Evolutionary conservation across 2,797 vertebrate genomes (phyloP).

Genomic region (Nyctibius grandis): DNA sequence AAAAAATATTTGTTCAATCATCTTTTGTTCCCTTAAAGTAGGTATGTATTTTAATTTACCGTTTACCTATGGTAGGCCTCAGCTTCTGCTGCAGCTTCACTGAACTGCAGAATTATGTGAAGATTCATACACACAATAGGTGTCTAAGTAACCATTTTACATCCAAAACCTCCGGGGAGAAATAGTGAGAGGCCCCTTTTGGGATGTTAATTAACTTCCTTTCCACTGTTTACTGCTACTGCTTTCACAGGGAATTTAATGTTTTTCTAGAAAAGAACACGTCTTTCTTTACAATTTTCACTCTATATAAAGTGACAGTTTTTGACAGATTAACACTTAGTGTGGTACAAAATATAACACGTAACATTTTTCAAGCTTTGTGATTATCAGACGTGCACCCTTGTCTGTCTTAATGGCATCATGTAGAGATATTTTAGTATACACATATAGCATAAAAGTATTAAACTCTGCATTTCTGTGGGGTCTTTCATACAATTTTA

Average conservation of each 20-base stretch:
- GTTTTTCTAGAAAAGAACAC: not conserved
- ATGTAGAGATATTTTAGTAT: not conserved
- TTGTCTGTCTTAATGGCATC: not conserved
- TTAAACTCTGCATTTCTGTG: not conserved
- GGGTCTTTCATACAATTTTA: not conserved
- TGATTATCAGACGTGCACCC: not conserved
- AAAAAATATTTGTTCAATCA: not conserved
- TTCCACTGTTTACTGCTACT: conserved; percentile 50
- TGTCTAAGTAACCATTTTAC: conserved; percentile 54
- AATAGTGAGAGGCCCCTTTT: conserved; percentile 39
- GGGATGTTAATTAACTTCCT: conserved; percentile 64
- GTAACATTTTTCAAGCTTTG: not conserved
- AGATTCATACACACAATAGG: conserved; percentile 39
- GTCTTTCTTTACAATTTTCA: not conserved
- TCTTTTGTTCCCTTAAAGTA: not conserved
- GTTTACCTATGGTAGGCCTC: not conserved
- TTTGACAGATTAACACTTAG: not conserved
- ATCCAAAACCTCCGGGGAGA: conserved; percentile 16
- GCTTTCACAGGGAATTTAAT: conserved; percentile 19
- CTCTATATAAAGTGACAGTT: not conserved
- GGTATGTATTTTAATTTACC: not conserved
- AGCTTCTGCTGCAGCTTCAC: not conserved
- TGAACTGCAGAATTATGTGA: not conserved
- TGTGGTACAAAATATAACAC: not conserved
- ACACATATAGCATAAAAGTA: not conserved